Conservation (phyloP, 2,113 vertebrate species). For the Corythornis madagascariensis region DNA sequence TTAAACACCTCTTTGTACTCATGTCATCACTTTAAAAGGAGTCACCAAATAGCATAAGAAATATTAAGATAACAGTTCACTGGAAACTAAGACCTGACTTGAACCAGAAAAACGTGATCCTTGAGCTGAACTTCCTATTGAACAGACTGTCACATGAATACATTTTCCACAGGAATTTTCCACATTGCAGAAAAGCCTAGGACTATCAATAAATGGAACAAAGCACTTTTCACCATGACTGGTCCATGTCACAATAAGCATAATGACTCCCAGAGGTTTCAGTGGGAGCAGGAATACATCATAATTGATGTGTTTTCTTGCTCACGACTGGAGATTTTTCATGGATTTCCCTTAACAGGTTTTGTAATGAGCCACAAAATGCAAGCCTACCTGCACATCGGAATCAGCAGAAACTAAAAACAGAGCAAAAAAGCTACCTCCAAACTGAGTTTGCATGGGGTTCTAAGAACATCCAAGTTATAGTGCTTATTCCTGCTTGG, state of each 20-base stretch:
- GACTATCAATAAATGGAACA: not conserved
- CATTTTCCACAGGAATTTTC: not conserved
- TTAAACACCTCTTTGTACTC: not conserved
- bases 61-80: not conserved
- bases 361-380: not conserved
- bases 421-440: not conserved
- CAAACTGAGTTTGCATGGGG: not conserved
- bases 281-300: not conserved
- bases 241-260: fast-evolving
- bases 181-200: not conserved
- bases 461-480: not conserved
- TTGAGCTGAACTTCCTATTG: not conserved
- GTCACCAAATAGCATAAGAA: not conserved
- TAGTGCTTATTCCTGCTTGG: not conserved
- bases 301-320: not conserved
- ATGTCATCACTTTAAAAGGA: not conserved
- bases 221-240: not conserved
- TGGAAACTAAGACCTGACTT: not conserved
- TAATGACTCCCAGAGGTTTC: not conserved
- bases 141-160: not conserved
- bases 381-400: not conserved
- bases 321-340: not conserved
- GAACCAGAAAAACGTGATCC: not conserved
- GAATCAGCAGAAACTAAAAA: not conserved
- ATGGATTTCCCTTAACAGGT: not conserved